Conservation (phyloP, 1,140 invertebrate species). For the Papilio aristodemus region DNA sequence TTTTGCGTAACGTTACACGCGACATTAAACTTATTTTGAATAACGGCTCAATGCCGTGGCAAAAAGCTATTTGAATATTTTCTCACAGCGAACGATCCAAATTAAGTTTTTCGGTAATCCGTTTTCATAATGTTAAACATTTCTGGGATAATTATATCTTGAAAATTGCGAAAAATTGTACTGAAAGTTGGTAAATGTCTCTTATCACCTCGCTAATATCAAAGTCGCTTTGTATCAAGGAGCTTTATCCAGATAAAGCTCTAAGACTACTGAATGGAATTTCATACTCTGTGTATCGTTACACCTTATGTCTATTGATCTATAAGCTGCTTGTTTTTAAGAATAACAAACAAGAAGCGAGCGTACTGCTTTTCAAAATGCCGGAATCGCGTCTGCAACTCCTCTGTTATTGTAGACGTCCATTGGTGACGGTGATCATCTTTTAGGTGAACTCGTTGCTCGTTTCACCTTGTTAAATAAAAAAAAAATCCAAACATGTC, state of each 20-base stretch:
- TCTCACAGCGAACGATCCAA: constrained; percentile 14
- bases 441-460: no score
- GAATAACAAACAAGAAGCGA: no score
- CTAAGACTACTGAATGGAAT: no score
- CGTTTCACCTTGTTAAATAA: no score
- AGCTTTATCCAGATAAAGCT: neutral
- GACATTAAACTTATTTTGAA: constrained; percentile 25
- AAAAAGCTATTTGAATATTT: constrained; percentile 31
- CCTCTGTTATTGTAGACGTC: no score
- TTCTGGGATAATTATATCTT: neutral
- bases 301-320: no score
- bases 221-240: neutral
- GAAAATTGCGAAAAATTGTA: neutral
- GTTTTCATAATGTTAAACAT: neutral
- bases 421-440: no score
- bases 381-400: no score
- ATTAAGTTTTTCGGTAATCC: constrained; percentile 17
- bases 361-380: no score
- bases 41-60: constrained; percentile 28
- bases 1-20: constrained; percentile 26
- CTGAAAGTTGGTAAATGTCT: neutral
- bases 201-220: neutral
- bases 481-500: no score
- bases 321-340: no score
- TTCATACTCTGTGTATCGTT: no score